Evolutionary conservation across 64 coral and sea anemone species (phyloP).

Genomic region (Pocillopora verrucosa): DNA sequence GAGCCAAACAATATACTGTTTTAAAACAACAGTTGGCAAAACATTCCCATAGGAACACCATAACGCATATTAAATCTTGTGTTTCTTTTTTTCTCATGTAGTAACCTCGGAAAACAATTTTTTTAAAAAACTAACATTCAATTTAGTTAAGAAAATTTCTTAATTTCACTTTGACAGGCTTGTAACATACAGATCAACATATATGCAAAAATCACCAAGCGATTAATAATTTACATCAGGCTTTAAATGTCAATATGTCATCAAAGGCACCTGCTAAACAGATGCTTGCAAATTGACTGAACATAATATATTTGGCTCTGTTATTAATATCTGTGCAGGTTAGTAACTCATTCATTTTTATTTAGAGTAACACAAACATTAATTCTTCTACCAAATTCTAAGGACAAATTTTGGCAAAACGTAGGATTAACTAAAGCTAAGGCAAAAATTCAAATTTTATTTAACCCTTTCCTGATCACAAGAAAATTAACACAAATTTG

Average conservation of each 20-base stretch:
- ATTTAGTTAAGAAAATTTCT: background rate
- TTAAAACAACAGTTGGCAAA: background rate
- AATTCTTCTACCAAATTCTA: no score
- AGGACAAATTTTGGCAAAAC: no score
- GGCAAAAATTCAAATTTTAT: background rate
- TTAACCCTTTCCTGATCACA: background rate
- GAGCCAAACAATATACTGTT: background rate
- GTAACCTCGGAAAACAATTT: background rate
- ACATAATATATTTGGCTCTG: background rate
- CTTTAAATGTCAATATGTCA: background rate
- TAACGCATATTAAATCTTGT: background rate
- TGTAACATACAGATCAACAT: background rate
- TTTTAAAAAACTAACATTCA: background rate
- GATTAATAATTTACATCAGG: slow-evolving; percentile 14
- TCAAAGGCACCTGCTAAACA: background rate
- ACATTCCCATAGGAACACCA: no score
- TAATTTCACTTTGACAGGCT: background rate
- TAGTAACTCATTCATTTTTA: background rate
- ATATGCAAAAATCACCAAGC: background rate
- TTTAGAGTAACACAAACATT: background rate
- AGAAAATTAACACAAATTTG: background rate
- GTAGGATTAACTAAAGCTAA: background rate
- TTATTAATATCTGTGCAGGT: background rate
- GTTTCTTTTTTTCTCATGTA: background rate
- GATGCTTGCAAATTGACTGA: background rate